phyloP scores from a whole-genome alignment of 2,797 vertebrate genomes.

The Dipus sagitta region DNA sequence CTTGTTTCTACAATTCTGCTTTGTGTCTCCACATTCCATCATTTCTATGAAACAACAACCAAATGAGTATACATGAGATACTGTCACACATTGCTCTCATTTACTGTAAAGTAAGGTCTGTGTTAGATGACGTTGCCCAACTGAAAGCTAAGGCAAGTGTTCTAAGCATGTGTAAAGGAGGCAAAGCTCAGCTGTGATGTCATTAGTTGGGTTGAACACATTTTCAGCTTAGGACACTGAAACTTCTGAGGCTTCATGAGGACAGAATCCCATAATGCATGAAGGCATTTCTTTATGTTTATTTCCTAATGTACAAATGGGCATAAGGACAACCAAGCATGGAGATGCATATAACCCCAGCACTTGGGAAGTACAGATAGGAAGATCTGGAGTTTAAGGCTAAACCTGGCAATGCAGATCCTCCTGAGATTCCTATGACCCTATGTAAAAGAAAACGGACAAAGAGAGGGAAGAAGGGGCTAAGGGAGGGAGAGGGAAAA shows the following conservation, averaged over 20 bases:
- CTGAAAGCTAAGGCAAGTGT: no score
- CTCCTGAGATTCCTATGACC: no score
- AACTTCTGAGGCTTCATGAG: not conserved
- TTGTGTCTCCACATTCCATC: not conserved
- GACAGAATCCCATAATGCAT: not conserved
- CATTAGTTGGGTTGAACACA: not conserved
- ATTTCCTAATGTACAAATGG: constrained; percentile 7
- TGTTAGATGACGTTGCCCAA: no score
- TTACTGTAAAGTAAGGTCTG: not conserved
- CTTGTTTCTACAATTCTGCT: no score
- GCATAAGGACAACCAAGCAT: not conserved
- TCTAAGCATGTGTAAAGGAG: no score
- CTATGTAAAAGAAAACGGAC: no score
- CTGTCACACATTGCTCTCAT: not conserved
- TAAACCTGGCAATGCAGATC: no score
- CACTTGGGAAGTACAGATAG: no score
- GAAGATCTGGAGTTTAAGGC: no score
- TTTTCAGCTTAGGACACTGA: not conserved
- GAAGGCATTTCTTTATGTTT: not conserved
- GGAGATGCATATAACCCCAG: no score
- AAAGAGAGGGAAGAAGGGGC: no score
- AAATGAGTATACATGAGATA: not conserved
- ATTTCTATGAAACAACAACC: not conserved
- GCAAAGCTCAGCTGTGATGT: not conserved
- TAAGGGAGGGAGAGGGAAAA: no score